Conservation (phyloP, 2,113 vertebrate species). For the Potamarius usumacintae region DNA sequence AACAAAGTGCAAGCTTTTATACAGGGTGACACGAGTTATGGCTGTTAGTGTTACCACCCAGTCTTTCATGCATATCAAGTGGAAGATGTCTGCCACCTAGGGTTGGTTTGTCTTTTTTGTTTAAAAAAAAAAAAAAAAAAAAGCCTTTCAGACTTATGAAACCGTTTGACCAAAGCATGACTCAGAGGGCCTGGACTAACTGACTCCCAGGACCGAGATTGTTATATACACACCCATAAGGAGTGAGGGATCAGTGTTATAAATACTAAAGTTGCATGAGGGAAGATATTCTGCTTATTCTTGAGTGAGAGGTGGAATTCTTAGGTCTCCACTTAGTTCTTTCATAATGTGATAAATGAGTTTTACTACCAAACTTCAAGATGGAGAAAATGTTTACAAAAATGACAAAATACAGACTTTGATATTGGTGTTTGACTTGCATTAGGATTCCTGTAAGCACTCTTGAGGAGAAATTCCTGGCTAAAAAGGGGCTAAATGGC, state of each 20-base stretch:
- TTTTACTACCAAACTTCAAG: not conserved
- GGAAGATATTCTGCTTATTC: not conserved
- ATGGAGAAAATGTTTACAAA: not conserved
- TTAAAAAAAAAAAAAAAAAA: conserved; percentile 1
- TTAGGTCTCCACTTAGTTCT: not conserved
- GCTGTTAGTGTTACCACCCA: not conserved
- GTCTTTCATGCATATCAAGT: not conserved
- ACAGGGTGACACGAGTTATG: not conserved
- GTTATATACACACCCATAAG: not conserved
- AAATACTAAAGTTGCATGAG: not conserved
- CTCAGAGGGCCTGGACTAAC: not conserved
- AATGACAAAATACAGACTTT: not conserved
- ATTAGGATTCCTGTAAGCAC: not conserved
- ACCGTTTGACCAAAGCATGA: not conserved
- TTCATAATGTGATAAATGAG: not conserved
- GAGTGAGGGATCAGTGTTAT: not conserved
- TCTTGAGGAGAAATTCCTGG: not conserved
- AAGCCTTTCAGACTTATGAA: conserved; percentile 9
- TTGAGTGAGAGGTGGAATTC: not conserved
- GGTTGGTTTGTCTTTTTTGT: not conserved
- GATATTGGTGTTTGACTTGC: too few relatives aligned
- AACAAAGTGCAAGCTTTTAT: not conserved
- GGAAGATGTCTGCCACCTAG: conserved; percentile 19
- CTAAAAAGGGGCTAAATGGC: not conserved
- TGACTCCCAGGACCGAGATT: not conserved